Evolutionary conservation across 2,888 invertebrate species (phyloP), one percentile per base, ranked within the genome.

Genomic region (Phragmatobia fuliginosa): DNA sequence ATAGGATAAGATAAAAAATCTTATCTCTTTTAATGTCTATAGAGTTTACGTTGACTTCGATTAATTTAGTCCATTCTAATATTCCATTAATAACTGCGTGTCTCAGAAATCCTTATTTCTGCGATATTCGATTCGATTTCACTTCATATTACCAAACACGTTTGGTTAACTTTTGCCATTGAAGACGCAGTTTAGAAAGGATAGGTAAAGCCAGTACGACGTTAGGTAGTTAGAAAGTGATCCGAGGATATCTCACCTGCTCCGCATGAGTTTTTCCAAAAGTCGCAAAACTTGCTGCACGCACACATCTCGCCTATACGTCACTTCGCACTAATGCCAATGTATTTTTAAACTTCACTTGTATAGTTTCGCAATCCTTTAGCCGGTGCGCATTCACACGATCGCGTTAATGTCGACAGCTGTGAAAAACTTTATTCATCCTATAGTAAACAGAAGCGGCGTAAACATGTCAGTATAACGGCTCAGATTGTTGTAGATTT

Each of bases 301-400:
- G 93, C 85, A 88, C 94, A 92, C 95, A 95, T 95, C 90, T 92
- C 85, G 91, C 80, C 81, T 80, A 79, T 84, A 85, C 91, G 91
- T 92, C 92, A 92, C 93, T 89, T 85, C 87, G 86, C 91, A 92
- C 92, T 89, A 90, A 86, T 91, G 93, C 92, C 91, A 94, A 94
- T 92, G 92, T 95, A 94, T 94, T 94, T 94, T 93, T 94, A 94
- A 94, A 95, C 93, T 94, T 94, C 94, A 94, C 94, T 93, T 91
- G 91, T 92, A 93, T 81, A 91, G 94, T 94, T 94, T 94, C 93
- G 93, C 91, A 94, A 93, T 90, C 86, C 90, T 91, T 91, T 91
- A 92, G 88, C 87, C 89, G 87, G 88, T 85, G 85, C 89, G 90
- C 88, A 88, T 90, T 90, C 89, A 88, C 86, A 88, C 89, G 83